A percentile compares a stretch with the other conserved stretches of the same genome.
These are phyloP conservation scores for Dugesia japonica DNA, from an alignment of 2,888 invertebrate genomes.

Conservation along the genomic window DNA sequence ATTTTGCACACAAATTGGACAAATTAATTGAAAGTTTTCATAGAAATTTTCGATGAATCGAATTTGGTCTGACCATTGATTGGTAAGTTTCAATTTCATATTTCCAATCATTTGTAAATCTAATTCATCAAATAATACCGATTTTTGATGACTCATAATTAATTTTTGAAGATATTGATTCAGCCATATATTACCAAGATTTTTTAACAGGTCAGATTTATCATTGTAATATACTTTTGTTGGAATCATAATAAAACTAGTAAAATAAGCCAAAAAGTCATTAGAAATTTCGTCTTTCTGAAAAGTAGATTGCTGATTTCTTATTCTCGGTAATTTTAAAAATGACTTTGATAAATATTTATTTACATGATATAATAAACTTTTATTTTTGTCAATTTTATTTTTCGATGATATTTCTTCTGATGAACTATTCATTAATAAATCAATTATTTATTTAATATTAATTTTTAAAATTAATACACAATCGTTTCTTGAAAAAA, in stretches of 20 bases:
- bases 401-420: no score
- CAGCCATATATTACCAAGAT: background rate
- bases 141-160: background rate
- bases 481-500: no score
- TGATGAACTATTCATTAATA: no score
- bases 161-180: background rate
- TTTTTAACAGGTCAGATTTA: background rate
- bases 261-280: background rate
- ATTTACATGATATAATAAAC: no score
- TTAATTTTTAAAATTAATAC: no score
- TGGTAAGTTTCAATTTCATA: background rate
- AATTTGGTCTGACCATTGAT: background rate
- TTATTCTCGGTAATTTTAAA: no score
- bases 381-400: no score
- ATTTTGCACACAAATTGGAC: background rate
- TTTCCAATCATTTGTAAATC: constrained; percentile 3
- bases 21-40: background rate
- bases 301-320: no score
- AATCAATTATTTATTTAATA: no score
- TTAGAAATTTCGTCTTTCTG: background rate
- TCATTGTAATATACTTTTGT: background rate
- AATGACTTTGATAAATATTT: no score
- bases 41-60: background rate
- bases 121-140: background rate
- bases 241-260: background rate